phyloP scores from a whole-genome alignment of 2,113 vertebrate species.

The Agelaius phoeniceus region DNA sequence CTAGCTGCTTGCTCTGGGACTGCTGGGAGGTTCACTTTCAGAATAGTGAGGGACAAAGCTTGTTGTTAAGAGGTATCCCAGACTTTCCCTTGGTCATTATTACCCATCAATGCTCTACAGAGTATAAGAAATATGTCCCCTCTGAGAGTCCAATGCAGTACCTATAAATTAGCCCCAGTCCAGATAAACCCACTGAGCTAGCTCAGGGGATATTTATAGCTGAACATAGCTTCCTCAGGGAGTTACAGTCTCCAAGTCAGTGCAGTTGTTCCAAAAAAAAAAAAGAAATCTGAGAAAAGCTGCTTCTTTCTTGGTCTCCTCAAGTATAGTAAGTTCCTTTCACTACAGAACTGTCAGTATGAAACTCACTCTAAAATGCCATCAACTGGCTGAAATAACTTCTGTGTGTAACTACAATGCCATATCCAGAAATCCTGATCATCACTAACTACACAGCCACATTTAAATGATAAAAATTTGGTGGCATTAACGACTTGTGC shows the following conservation, averaged over 20 bases:
- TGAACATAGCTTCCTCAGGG: neutral
- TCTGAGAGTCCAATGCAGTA: neutral
- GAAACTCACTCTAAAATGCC: neutral
- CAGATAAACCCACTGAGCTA: neutral
- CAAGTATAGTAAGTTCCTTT: neutral
- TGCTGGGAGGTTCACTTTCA: neutral
- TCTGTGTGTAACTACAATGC: neutral
- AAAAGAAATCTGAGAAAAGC: neutral
- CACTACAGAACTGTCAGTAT: neutral
- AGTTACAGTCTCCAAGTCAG: conserved; percentile 4
- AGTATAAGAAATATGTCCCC: neutral
- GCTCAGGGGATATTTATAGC: conserved; percentile 13
- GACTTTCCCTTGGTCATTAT: neutral
- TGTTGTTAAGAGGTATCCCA: neutral
- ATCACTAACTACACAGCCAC: neutral
- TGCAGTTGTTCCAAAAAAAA: neutral
- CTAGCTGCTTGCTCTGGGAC: neutral
- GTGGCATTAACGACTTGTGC: neutral
- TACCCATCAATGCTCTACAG: neutral
- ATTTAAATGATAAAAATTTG: neutral
- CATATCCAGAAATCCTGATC: neutral
- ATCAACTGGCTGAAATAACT: neutral
- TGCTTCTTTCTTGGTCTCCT: conserved; percentile 4
- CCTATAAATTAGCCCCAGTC: neutral
- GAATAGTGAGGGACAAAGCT: neutral